Evolutionary conservation across 2,797 vertebrate species (phyloP), one percentile per base, ranked within the genome.

Genomic region (Ataeniobius toweri): DNA sequence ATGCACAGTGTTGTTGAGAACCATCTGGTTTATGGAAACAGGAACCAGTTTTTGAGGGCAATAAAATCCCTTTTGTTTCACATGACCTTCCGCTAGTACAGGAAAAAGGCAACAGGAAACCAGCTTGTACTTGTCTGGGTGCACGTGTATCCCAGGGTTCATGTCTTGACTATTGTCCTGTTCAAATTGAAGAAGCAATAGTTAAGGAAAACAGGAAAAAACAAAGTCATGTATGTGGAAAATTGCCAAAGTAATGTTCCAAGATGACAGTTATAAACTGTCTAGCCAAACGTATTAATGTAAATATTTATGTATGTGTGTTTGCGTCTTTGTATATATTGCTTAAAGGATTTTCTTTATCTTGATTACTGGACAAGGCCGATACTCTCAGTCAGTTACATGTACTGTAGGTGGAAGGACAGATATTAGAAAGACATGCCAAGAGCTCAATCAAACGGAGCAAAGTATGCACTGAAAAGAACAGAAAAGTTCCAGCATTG

Each of bases 91-190:
- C 75, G 36, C 26, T 77, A 41, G 61, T 20, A 56, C 24, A 41
- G 59, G 24, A 83, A 22, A 77, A 78, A 81, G 20, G 41, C 76
- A 46, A 82, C 46, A 78, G 75, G 75, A 80, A 83, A 78, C 5
- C 61, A 0, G 24, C 24, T 71, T 63, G 44, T 53, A 48, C 46
- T 36, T 20, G 3, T 26, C 8, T 48, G 36, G 2, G 0, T 12
- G 46, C 61, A 41, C 20, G 9, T 58, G 51, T 48, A 26, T 69
- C 67, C 63, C 67, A 26, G 67, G 13, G 24, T 69, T 69, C 26
- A 78, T n/a, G 12, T 10, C 50, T 39, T 31, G 71, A 67, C 8
- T 8, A n/a, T 5, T 3, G 4, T 22, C 44, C 31, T 44, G 16
- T 67, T 41, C 14, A 26, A 69, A 58, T 39, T n/a, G 18, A 74